phyloP scores from a whole-genome alignment of 2,113 vertebrate genomes.

The Syrmaticus mikado region DNA sequence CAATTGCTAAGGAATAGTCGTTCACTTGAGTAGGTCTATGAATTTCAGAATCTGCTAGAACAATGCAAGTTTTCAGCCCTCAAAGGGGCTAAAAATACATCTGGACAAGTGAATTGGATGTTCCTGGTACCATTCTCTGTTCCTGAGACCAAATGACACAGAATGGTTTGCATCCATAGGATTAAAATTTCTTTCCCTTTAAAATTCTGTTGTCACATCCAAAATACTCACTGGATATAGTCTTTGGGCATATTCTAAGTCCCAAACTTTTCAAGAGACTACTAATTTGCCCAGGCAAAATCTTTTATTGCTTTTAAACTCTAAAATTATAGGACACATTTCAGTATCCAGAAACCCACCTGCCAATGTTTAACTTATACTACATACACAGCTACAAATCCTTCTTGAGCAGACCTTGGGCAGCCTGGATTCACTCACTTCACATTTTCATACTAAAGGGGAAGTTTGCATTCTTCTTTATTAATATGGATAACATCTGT shows the following conservation, averaged over 20 bases:
- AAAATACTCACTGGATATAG: neutral
- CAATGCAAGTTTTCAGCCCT: neutral
- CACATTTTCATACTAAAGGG: neutral
- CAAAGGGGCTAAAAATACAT: neutral
- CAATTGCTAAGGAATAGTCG: neutral
- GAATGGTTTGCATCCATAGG: neutral
- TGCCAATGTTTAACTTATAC: neutral
- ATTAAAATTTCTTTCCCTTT: neutral
- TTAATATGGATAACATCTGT: neutral
- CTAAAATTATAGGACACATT: neutral
- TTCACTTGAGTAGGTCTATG: neutral
- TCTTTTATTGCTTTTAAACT: neutral
- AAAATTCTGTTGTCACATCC: neutral
- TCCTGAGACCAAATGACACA: neutral
- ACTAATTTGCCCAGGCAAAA: neutral
- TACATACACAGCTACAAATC: neutral
- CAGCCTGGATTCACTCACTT: neutral
- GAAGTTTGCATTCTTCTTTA: neutral
- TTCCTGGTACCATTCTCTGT: neutral
- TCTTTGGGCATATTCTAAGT: neutral
- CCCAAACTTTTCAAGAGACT: neutral
- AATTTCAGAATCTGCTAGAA: constrained; percentile 6
- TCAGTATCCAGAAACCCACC: neutral
- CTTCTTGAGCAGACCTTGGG: neutral
- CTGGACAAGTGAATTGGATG: neutral